Percentiles rank a stretch among this genome's conserved stretches.
These are phyloP conservation scores for Darevskia nairensis DNA, from an alignment of 2,797 vertebrate species.

Conservation along the genomic window DNA sequence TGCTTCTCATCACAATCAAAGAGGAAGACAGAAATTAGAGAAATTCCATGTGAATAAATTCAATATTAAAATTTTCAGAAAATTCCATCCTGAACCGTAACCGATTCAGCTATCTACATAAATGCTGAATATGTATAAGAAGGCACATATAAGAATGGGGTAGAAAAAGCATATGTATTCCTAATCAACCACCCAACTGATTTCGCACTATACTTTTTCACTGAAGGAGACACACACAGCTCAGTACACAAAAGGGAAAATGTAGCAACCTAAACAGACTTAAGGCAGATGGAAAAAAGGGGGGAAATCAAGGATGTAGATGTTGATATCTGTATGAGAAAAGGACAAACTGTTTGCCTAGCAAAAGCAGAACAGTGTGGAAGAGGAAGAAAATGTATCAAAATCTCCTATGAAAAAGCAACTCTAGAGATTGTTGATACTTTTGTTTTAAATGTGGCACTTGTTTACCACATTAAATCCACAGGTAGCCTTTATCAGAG, in stretches of 20 bases:
- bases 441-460: conserved; percentile 21
- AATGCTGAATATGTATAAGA: background rate
- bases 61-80: too few species aligned
- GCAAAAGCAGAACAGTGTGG: conserved; percentile 10
- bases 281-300: conserved; percentile 2
- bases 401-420: conserved; percentile 40
- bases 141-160: background rate
- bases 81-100: too few species aligned
- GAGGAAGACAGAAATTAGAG: too few species aligned
- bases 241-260: background rate
- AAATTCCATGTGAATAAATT: too few species aligned
- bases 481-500: conserved; percentile 39
- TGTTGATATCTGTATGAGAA: conserved; percentile 27
- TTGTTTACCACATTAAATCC: conserved; percentile 46
- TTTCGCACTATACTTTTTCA: background rate
- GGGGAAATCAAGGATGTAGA: conserved; percentile 26
- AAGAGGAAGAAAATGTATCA: conserved; percentile 22
- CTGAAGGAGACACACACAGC: background rate
- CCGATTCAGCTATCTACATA: too few species aligned
- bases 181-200: background rate
- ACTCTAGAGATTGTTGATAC: conserved; percentile 14
- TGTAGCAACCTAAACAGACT: background rate
- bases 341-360: conserved; percentile 28
- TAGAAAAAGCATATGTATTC: background rate
- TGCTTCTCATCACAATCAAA: too few species aligned